Base-by-base conservation (phyloP, 2,113 vertebrate genomes). In the Macrotus californicus region DNA sequence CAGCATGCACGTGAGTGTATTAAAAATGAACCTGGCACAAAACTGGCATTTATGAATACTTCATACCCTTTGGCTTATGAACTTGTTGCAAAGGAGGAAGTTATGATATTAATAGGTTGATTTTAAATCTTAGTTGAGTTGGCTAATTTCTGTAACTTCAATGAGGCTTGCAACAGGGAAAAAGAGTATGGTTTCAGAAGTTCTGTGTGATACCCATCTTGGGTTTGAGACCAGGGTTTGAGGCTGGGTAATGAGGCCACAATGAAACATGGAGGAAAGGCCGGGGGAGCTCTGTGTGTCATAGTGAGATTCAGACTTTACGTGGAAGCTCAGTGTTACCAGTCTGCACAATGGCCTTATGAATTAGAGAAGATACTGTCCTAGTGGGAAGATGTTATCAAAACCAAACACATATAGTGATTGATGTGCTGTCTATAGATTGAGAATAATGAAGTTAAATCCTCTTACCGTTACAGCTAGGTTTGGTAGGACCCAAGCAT, bases 11-110 rank as follows among this genome's bases (percentile, higher is more conserved):
- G n/a, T 21, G 21, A 79, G 84, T 54, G 52, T 31, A 75, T 95
- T 95, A 83, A 75, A 94, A 81, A 84, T 87, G 22, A 87, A 87
- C 54, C 31, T 87, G 59, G 39, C 5, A 77, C 31, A 76, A 36
- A 94, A 72, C 29, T 89, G 56, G 10, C 83, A 67, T 91, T 96
- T 93, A 54, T 93, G 87, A 96, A 93, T 95, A 80, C 50, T 80
- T 34, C 69, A 9, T 64, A 87, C 3, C 5, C 34, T 88, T 94
- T 87, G 87, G 13, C 84, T 85, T 87, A 67, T 84, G 43, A 84
- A 36, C 12, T 89, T 94, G 21, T 36, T 54, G 19, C 76, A 36
- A 73, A 89, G 31, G n/a, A 89, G 11, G 21, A 93, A 94, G 19
- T 83, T 56, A 64, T 24, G 18, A 48, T 95, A 84, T 81, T 80